phyloP scores from a whole-genome alignment of 2,113 vertebrate species.

The Hoplias malabaricus region DNA sequence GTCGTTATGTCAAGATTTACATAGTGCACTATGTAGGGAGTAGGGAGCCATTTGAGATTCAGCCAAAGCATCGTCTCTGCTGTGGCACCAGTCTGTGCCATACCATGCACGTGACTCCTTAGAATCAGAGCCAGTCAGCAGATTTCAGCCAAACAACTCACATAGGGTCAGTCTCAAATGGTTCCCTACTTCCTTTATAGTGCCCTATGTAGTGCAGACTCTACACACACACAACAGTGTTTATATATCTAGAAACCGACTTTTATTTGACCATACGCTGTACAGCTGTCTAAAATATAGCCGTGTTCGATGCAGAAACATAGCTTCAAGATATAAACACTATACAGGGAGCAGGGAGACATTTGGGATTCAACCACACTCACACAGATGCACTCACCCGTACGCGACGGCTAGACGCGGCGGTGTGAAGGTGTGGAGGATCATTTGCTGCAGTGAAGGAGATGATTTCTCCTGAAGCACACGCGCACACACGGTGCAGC shows the following conservation, averaged over 20 bases:
- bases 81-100: background rate
- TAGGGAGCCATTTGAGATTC: no score
- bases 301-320: no score
- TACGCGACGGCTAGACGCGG: background rate
- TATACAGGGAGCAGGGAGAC: no score
- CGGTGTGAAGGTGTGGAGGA: conserved; percentile 3
- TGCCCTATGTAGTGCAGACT: no score
- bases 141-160: background rate
- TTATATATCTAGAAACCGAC: no score
- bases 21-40: no score
- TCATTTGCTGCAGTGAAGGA: conserved; percentile 50
- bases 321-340: no score
- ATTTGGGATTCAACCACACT: background rate
- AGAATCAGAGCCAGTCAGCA: background rate
- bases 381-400: conserved; percentile 30
- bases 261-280: no score
- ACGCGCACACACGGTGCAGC: conserved; percentile 37
- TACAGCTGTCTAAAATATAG: no score
- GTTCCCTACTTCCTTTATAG: no score
- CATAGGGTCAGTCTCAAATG: no score
- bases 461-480: conserved; percentile 55
- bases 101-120: conserved; percentile 2
- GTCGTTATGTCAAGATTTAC: no score
- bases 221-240: conserved; percentile 1
- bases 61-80: background rate